Percentiles rank a stretch among this genome's conserved stretches.
Conservation (phyloP, 1,140 invertebrate species). For the Neuroterus valhalla region DNA sequence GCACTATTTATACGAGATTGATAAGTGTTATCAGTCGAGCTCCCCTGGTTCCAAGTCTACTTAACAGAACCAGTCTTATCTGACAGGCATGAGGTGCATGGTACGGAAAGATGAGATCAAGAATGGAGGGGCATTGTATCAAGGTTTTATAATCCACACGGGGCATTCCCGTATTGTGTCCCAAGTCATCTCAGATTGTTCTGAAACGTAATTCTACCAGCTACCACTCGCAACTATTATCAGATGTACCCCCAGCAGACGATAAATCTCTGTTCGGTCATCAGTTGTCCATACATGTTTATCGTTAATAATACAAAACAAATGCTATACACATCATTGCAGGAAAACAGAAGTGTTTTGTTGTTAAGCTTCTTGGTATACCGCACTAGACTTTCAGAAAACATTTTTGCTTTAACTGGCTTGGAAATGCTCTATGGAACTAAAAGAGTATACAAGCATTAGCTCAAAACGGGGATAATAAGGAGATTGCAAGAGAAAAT, state of each 20-base stretch:
- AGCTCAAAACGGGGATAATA: too few relatives aligned
- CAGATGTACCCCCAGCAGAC: conserved; percentile 25
- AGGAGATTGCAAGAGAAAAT: too few relatives aligned
- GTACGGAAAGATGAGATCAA: conserved; percentile 24
- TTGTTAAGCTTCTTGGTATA: neutral
- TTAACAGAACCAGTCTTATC: conserved; percentile 60
- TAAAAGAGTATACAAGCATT: too few relatives aligned
- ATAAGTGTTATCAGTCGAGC: conserved; percentile 69
- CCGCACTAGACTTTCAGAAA: too few relatives aligned
- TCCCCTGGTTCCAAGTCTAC: conserved; percentile 50
- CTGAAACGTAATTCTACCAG: neutral
- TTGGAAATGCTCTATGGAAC: too few relatives aligned
- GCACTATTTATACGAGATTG: conserved; percentile 68
- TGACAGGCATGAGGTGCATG: conserved; percentile 53
- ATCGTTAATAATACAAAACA: neutral
- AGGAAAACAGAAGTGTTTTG: neutral
- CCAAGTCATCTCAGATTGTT: neutral
- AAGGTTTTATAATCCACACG: neutral
- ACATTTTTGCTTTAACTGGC: too few relatives aligned
- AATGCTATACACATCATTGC: neutral
- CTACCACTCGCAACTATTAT: conserved; percentile 16
- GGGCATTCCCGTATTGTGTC: neutral
- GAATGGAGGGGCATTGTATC: neutral
- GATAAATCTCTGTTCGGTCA: neutral
- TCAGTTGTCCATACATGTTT: neutral